Evolutionary conservation across 2,113 vertebrate genomes (phyloP), one percentile per base, ranked within the genome.

Genomic region (Mastomys coucha): DNA sequence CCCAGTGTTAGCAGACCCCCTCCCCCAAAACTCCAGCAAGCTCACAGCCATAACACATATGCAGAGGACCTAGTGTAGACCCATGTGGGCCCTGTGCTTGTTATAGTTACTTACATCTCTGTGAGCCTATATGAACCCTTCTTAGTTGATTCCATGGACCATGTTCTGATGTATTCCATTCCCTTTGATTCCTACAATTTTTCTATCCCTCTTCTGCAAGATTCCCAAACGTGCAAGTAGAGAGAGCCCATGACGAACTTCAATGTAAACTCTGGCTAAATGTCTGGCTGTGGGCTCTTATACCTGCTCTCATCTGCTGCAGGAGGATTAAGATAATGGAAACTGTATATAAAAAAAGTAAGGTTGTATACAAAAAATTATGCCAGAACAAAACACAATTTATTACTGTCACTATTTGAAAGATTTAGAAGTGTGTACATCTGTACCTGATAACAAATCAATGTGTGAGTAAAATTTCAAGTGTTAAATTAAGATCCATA

Each of bases 371-470:
- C 42, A 2, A 80, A 77, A 2, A 80, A 77, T 88, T 39, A 72
- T 58, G 8, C 22, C 33, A 73, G 78, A 91, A 87, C 51, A 92
- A 94, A 97, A 53, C 26, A 94, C 53, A 70, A 75, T 10, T 31
- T 31, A 28, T 5, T 85, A 51, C 58, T 53, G 36, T 39, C 28
- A 31, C 13, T 22, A n/a, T 91, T 63, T 81, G 49, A 16, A 39
- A 93, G 45, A 92, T 8, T 53, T 42, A 77, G 72, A 89, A 31
- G 14, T 39, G 7, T 77, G 31, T 33, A 49, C 36, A 22, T 58
- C 75, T 90, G 72, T 80, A 20, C 28, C 70, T 75, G 9, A 36
- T 85, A 4, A 10, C 4, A 91, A 91, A 65, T 72, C 19, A 69
- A 39, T 39, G 33, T n/a, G 8, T 20, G 16, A 24, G 42, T n/a